Base-by-base conservation (phyloP, 2,888 invertebrate species). In the Aleiodes testaceus region DNA sequence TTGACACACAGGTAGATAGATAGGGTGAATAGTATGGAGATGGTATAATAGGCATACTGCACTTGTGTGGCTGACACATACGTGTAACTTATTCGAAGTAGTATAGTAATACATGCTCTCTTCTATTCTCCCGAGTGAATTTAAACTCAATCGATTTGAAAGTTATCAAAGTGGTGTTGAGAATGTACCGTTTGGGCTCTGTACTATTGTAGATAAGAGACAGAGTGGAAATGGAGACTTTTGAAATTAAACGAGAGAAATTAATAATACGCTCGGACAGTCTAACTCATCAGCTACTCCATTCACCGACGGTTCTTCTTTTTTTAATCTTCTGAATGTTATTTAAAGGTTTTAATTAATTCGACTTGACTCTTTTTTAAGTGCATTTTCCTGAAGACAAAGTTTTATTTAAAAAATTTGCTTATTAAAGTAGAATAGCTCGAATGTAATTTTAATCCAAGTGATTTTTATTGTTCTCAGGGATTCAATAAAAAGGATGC, bases 221-320 rank as follows among this genome's bases (percentile, higher is more conserved):
- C 4, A 26, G 4, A 26, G 1, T 14, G 18, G 36, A 42, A 36
- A 42, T 53, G 53, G 36, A 59, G 59, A 6, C 9, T 26, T 36
- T 59, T n/a, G 9, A 59, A 59, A 59, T 42, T 36, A 59, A 59
- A 59, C 59, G 59, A 59, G 59, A 59, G 36, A 9, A 59, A 59
- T 59, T 59, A 59, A 59, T 59, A 42, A 59, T 59, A 26, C 12
- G 26, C 6, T 20, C 3, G 55, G 59, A 36, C 20, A 59, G 59
- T 30, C 55, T 65, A 70, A 59, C 55, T 59, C 55, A 55, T 70
- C 66, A 65, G 20, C 20, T 59, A 36, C 20, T 47, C 18, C 18
- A 55, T 65, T 65, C 69, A 55, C 9, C 26, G 26, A 26, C 26
- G 3, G 0, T 26, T 5, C 4, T 2, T 55, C 18, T 9, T 59